Conservation (phyloP, 2,797 vertebrate genomes). For the Carduelis carduelis region DNA sequence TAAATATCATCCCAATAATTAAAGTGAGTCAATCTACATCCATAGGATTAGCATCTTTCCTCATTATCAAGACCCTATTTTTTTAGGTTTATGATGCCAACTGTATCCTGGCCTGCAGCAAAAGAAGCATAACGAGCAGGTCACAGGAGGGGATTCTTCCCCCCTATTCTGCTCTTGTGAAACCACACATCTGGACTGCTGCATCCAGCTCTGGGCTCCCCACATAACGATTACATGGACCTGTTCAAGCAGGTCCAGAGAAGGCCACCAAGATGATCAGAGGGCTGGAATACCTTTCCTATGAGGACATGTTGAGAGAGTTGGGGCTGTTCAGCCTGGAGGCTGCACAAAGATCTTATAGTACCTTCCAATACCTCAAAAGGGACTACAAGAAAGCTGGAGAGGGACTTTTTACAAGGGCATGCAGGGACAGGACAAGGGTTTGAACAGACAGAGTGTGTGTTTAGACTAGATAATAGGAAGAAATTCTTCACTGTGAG, state of each 20-base stretch:
- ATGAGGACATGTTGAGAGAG: background rate
- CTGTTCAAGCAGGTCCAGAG: background rate
- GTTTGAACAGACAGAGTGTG: background rate
- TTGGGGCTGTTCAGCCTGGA: background rate
- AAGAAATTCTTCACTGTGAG: background rate
- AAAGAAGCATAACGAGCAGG: background rate
- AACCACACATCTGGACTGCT: background rate
- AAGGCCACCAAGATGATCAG: background rate
- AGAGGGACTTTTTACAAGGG: background rate
- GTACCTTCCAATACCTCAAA: background rate
- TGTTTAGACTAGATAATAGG: background rate
- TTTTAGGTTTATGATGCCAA: background rate
- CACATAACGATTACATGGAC: background rate
- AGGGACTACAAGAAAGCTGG: background rate
- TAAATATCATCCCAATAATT: background rate
- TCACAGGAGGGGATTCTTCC: background rate
- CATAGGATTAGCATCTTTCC: background rate
- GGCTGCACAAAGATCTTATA: background rate
- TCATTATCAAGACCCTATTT: background rate
- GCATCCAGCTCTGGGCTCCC: background rate
- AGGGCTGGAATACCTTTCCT: background rate
- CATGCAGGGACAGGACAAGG: background rate
- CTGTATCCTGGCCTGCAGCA: background rate
- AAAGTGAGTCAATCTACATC: background rate
- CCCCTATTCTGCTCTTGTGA: background rate